Evolutionary conservation across 2,113 vertebrate species (phyloP).

Genomic region (Salvelinus namaycush): DNA sequence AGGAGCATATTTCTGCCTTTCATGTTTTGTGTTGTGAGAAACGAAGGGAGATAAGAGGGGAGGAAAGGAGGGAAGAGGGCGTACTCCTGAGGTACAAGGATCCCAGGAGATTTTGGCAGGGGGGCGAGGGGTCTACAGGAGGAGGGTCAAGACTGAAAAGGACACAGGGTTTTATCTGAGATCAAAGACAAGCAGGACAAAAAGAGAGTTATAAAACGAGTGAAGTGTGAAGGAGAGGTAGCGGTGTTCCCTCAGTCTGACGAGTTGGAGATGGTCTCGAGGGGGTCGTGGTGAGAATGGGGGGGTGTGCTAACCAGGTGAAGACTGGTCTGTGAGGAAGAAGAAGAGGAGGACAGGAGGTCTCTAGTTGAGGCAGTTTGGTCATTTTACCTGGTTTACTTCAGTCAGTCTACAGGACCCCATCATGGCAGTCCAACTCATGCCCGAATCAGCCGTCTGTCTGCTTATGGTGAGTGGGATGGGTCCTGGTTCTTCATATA

Average conservation of each 20-base stretch:
- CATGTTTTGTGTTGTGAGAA: slow-evolving; percentile 56
- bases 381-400: slow-evolving; percentile 8
- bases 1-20: background rate
- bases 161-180: background rate
- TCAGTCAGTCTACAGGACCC: slow-evolving; percentile 51
- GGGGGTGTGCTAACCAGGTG: background rate
- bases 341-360: slow-evolving; percentile 2
- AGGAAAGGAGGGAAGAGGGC: background rate
- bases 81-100: background rate
- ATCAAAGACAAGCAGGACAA: background rate
- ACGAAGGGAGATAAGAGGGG: slow-evolving; percentile 16
- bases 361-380: background rate
- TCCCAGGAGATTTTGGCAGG: background rate
- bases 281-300: slow-evolving; percentile 3
- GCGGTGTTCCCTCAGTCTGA: too few relatives aligned
- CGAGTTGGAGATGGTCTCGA: slow-evolving; percentile 27
- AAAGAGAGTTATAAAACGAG: slow-evolving; percentile 33
- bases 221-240: background rate
- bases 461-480: slow-evolving; percentile 91
- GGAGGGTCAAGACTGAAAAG: slow-evolving; percentile 3
- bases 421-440: slow-evolving; percentile 90
- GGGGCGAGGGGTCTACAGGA: background rate
- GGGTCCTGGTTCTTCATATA: background rate
- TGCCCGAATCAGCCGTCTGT: slow-evolving; percentile 93
- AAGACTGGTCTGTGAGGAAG: slow-evolving; percentile 1